phyloP scores from a whole-genome alignment of 2,113 vertebrate species.

The Chitala chitala region DNA sequence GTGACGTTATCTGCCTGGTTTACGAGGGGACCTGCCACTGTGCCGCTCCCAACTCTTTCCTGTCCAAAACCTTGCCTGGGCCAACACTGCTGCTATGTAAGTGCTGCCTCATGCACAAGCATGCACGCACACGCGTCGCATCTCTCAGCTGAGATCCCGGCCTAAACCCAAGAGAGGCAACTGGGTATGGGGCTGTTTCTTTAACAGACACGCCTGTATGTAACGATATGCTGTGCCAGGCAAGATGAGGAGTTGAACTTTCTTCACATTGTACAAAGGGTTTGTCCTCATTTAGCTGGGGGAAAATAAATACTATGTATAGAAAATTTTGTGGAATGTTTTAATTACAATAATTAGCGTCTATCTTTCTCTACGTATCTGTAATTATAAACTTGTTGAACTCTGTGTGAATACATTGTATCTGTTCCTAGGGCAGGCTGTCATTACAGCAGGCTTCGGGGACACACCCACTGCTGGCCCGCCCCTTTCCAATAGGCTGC shows the following conservation, averaged over 20 bases:
- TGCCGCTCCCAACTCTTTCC: no score
- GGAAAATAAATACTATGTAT: constrained; percentile 29
- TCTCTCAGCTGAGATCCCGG: no score
- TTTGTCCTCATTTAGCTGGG: constrained; percentile 3
- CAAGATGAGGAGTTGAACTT: background rate
- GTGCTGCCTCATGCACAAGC: no score
- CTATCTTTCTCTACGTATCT: constrained; percentile 32
- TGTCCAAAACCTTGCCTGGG: no score
- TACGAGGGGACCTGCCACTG: no score
- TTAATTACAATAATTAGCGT: constrained; percentile 59
- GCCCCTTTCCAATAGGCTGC: constrained; percentile 46
- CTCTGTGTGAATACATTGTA: constrained; percentile 48
- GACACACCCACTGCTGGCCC: constrained; percentile 38
- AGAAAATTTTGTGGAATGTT: constrained; percentile 54
- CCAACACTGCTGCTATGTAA: no score
- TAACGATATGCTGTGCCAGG: background rate
- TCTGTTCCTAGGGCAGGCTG: constrained; percentile 39
- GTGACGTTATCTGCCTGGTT: background rate
- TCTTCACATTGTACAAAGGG: constrained; percentile 3
- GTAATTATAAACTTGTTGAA: constrained; percentile 52
- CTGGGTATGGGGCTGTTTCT: background rate
- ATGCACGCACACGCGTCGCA: no score
- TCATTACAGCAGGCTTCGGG: constrained; percentile 54
- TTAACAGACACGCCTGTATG: no score
- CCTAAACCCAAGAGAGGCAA: no score